A percentile compares a stretch with the other conserved stretches of the same genome.
These are phyloP conservation scores for Diceros bicornis DNA, from an alignment of 2,797 vertebrate genomes.

Conservation along the genomic window DNA sequence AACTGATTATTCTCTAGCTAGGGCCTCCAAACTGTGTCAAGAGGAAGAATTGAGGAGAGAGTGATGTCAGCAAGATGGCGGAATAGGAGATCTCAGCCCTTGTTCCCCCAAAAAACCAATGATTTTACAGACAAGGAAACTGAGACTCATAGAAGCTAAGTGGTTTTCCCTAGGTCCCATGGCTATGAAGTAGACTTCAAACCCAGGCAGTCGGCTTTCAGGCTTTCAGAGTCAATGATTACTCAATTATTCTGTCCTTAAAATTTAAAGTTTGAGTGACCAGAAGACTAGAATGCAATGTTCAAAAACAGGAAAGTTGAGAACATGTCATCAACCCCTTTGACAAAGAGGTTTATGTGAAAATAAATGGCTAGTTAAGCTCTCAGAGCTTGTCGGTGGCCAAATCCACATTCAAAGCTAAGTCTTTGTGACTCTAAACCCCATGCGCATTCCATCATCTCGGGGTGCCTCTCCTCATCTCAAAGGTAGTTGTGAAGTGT, in stretches of 20 bases:
- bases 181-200: not conserved
- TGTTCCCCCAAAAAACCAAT: not conserved
- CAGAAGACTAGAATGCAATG: not conserved
- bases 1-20: not conserved
- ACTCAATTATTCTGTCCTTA: not conserved
- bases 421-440: not conserved
- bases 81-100: not conserved
- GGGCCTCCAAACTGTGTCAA: not conserved
- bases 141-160: not conserved
- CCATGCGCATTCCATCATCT: not conserved
- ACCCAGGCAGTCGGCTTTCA: not conserved
- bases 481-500: not conserved
- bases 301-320: not conserved
- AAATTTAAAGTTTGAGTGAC: not conserved
- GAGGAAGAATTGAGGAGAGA: not conserved
- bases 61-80: not conserved
- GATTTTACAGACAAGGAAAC: not conserved
- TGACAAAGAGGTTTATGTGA: not conserved
- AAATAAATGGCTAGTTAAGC: not conserved
- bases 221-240: not conserved
- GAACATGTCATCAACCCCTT: not conserved
- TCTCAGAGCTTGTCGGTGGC: not conserved
- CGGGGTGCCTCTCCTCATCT: not conserved
- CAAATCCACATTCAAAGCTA: slow-evolving; percentile 3
- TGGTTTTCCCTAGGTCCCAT: not conserved